Conservation (phyloP, 2,888 invertebrate genomes). For the Drosophila quinaria region DNA sequence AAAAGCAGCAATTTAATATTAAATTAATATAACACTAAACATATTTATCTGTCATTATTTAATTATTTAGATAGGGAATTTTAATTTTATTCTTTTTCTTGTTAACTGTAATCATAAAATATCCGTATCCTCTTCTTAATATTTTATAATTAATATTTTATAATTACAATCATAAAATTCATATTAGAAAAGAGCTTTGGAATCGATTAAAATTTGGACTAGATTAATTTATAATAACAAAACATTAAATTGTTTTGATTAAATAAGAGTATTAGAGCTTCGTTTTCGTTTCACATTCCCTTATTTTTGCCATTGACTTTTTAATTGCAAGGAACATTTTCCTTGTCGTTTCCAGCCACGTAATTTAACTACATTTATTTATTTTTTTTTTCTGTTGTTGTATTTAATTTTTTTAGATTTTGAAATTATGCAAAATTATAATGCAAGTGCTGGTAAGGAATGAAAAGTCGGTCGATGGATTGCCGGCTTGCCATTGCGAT, state of each 20-base stretch:
- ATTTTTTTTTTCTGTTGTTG: conserved; percentile 41
- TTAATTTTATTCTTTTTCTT: not conserved
- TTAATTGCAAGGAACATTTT: conserved; percentile 1
- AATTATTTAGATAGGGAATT: not conserved
- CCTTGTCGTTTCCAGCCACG: not conserved
- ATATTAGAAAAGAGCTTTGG: not conserved
- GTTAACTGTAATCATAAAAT: not conserved
- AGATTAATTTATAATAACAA: not conserved
- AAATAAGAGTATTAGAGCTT: not conserved
- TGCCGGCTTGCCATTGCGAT: conserved; percentile 22
- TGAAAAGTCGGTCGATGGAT: conserved; percentile 52
- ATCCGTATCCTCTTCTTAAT: too few relatives aligned
- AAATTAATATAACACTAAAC: not conserved
- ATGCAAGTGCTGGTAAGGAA: conserved; percentile 36
- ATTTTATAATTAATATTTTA: too few relatives aligned
- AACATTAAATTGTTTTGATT: not conserved
- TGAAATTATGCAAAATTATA: conserved; percentile 71
- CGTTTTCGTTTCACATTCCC: not conserved
- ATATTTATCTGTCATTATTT: not conserved
- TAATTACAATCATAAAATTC: not conserved
- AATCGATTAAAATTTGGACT: not conserved
- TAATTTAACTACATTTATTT: not conserved
- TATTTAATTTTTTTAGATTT: conserved; percentile 43
- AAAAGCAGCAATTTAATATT: not conserved
- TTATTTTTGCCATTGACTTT: not conserved